phyloP scores from a whole-genome alignment of 2,888 invertebrate species.

The Nyleta sp. region DNA sequence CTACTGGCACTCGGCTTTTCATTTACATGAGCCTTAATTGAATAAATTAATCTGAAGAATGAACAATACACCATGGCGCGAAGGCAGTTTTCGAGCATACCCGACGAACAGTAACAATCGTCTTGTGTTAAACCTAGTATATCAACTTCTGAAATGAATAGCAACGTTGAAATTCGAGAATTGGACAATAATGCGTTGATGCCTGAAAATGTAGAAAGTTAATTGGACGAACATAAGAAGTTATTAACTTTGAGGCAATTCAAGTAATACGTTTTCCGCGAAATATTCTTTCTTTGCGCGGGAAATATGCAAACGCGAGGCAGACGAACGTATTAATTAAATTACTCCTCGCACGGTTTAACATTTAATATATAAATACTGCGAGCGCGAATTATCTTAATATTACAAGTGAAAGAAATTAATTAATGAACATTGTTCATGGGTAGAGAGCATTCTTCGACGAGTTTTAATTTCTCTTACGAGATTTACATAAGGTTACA shows the following conservation, averaged over 20 bases:
- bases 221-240: neutral
- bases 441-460: too few species aligned
- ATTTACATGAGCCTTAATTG: slow-evolving; percentile 33
- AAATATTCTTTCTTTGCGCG: too few species aligned
- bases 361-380: neutral
- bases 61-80: slow-evolving; percentile 57
- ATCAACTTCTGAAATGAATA: slow-evolving; percentile 24
- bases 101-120: slow-evolving; percentile 25
- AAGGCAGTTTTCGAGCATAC: slow-evolving; percentile 48
- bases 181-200: neutral
- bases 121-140: slow-evolving; percentile 18
- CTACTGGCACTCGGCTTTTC: slow-evolving; percentile 22
- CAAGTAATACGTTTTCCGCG: slow-evolving; percentile 8
- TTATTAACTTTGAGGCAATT: neutral
- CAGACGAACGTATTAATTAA: neutral
- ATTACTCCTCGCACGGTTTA: neutral
- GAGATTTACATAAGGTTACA: too few species aligned
- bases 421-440: too few species aligned
- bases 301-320: too few species aligned
- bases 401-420: too few species aligned
- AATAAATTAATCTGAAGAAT: slow-evolving; percentile 47
- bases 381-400: too few species aligned
- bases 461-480: too few species aligned
- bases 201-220: slow-evolving; percentile 24
- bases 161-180: neutral